Conservation (phyloP, 2,888 invertebrate species). For the Drosophila multiciliata region DNA sequence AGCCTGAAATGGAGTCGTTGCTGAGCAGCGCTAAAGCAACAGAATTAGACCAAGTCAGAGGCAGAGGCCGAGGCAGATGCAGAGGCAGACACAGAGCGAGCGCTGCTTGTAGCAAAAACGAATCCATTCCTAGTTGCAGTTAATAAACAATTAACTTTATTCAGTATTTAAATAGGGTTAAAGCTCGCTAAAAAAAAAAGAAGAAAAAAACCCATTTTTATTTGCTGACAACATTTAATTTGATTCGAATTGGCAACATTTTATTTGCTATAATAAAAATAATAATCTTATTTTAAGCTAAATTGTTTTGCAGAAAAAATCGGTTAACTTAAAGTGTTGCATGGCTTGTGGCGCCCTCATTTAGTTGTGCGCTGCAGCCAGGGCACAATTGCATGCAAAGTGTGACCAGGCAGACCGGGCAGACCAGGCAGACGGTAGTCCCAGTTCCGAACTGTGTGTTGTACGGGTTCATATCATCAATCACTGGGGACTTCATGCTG, state of each 20-base stretch:
- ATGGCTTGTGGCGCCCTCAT: slow-evolving; percentile 11
- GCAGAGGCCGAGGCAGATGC: no score
- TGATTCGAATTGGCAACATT: no score
- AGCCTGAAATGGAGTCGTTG: slow-evolving; percentile 16
- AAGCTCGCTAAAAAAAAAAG: background rate
- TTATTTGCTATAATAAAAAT: background rate
- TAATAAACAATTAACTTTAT: background rate
- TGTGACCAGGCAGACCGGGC: slow-evolving; percentile 33
- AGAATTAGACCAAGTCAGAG: background rate
- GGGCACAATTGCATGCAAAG: slow-evolving; percentile 24
- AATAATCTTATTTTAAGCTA: background rate
- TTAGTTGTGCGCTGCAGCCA: slow-evolving; percentile 2
- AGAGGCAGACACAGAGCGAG: background rate
- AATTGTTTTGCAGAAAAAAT: background rate
- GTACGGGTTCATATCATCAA: slow-evolving; percentile 62
- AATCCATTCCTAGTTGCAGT: slow-evolving; percentile 10
- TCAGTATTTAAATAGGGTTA: background rate
- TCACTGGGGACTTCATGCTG: slow-evolving; percentile 53
- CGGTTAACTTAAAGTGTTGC: slow-evolving; percentile 29
- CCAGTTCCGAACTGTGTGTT: slow-evolving; percentile 3
- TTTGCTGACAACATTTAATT: background rate
- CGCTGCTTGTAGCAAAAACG: background rate
- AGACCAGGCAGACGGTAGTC: slow-evolving; percentile 9
- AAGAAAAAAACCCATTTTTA: background rate
- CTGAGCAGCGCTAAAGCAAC: background rate